A percentile compares a stretch with the other conserved stretches of the same genome.
phyloP scores from a whole-genome alignment of 2,888 invertebrate species.

The Euproctis similis region DNA sequence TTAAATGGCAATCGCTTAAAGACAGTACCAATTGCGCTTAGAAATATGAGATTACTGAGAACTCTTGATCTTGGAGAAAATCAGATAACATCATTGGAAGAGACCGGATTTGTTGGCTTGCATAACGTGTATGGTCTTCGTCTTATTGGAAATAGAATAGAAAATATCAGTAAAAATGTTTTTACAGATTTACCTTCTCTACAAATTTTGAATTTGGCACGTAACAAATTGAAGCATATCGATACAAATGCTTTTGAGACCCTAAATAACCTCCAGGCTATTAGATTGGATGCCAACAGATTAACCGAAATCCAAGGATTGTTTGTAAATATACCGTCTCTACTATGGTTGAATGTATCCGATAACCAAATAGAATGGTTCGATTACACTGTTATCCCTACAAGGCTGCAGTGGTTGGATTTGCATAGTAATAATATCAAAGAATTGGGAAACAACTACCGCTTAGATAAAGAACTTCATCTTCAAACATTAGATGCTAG shows the following conservation, averaged over 20 bases:
- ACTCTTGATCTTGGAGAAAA: conserved; percentile 95
- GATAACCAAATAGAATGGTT: conserved; percentile 93
- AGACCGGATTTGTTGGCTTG: conserved; percentile 88
- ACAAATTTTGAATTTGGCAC: conserved; percentile 90
- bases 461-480: conserved; percentile 81
- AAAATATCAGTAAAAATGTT: conserved; percentile 86
- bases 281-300: conserved; percentile 90
- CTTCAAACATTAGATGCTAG: conserved; percentile 92
- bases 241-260: conserved; percentile 88
- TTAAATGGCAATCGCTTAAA: conserved; percentile 90
- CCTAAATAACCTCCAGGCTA: conserved; percentile 87
- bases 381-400: conserved; percentile 90
- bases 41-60: conserved; percentile 89
- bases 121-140: conserved; percentile 90
- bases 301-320: conserved; percentile 88
- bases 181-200: conserved; percentile 86
- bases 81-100: conserved; percentile 85
- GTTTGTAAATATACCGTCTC: conserved; percentile 87
- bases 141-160: conserved; percentile 90
- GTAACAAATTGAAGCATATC: conserved; percentile 86
- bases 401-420: conserved; percentile 90
- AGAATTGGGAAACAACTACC: conserved; percentile 85
- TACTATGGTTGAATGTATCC: conserved; percentile 93
- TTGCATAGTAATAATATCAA: conserved; percentile 90
- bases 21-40: conserved; percentile 86